phyloP scores from a whole-genome alignment of 2,797 vertebrate genomes.

The Chelmon rostratus region DNA sequence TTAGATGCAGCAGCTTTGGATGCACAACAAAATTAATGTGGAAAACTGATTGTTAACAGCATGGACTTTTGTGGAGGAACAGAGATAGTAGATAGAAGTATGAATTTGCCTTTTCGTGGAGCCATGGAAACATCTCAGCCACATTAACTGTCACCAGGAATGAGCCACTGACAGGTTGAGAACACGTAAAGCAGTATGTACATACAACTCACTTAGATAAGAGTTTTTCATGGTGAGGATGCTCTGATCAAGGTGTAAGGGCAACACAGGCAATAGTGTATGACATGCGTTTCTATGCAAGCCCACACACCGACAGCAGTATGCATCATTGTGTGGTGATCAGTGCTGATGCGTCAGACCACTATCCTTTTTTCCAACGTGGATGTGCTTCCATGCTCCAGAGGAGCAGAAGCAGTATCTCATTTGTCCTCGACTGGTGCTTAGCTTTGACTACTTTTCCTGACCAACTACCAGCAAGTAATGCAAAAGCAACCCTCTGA shows the following conservation, averaged over 20 bases:
- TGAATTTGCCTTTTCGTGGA: neutral
- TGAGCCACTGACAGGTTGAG: neutral
- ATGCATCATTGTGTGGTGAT: neutral
- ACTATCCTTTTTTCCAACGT: neutral
- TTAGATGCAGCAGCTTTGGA: neutral
- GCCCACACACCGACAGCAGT: neutral
- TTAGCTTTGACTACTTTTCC: too few species aligned
- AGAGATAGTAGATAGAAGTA: slow-evolving; percentile 8
- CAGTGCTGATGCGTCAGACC: neutral
- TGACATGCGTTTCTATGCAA: neutral
- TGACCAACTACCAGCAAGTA: neutral
- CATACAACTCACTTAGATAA: neutral
- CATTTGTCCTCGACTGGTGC: neutral
- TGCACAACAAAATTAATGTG: neutral
- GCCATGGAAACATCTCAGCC: neutral
- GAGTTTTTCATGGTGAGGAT: neutral
- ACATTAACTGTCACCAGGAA: neutral
- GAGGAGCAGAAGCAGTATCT: neutral
- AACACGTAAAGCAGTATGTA: neutral
- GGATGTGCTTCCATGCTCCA: neutral
- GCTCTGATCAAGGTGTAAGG: neutral
- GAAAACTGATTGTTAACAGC: slow-evolving; percentile 13
- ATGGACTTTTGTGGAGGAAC: neutral
- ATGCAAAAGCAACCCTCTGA: neutral
- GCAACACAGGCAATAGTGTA: too few species aligned